A percentile compares a stretch with the other conserved stretches of the same genome.
Conservation (phyloP, 1,140 invertebrate species). For the Hyphantria cunea region DNA sequence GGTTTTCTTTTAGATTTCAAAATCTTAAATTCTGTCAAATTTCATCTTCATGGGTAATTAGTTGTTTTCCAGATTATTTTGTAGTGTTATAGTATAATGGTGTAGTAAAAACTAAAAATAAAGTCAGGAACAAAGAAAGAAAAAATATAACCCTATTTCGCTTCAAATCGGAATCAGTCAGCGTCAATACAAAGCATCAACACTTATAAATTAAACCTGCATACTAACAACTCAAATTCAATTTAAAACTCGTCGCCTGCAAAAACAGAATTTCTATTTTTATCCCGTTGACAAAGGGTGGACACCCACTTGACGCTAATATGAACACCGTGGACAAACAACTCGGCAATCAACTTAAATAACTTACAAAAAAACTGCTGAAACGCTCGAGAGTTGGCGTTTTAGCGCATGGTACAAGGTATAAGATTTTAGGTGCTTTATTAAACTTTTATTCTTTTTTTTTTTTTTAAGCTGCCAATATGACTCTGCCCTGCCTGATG, state of each 20-base stretch:
- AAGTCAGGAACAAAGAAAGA: neutral
- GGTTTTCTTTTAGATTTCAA: too few relatives aligned
- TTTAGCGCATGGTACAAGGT: slow-evolving; percentile 2
- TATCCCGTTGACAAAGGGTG: neutral
- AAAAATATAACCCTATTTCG: neutral
- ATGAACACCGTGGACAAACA: slow-evolving; percentile 7
- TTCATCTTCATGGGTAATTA: too few relatives aligned
- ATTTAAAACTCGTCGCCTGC: neutral
- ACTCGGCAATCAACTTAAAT: slow-evolving; percentile 16
- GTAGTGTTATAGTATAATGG: too few relatives aligned
- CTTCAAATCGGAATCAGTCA: neutral
- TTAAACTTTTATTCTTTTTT: neutral
- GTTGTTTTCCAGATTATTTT: neutral
- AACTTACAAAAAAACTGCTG: slow-evolving; percentile 15
- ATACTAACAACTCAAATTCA: neutral
- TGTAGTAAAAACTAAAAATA: neutral
- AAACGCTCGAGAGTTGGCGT: neutral
- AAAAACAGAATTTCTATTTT: slow-evolving; percentile 2
- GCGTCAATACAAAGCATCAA: neutral
- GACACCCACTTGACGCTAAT: slow-evolving; percentile 20
- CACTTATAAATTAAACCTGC: neutral
- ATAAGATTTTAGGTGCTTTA: neutral
- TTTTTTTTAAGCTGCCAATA: too few relatives aligned
- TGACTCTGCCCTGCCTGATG: too few relatives aligned
- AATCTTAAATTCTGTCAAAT: too few relatives aligned